Conservation (phyloP, 2,888 invertebrate species). For the Eristalinus sepulchralis region DNA sequence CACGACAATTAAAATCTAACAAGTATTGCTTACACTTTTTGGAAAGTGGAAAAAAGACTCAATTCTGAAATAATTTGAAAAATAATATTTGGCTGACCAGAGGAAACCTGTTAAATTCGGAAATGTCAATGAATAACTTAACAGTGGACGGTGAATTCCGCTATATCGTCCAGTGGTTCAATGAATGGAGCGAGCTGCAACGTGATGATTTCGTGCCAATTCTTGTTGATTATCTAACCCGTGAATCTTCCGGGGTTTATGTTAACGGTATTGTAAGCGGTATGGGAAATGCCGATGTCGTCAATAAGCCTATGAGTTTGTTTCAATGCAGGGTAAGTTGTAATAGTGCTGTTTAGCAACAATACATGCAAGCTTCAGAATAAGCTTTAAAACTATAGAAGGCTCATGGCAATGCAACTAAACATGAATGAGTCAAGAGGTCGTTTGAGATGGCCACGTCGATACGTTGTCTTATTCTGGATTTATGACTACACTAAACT, state of each 20-base stretch:
- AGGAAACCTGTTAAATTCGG: conserved; percentile 1
- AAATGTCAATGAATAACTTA: conserved; percentile 83
- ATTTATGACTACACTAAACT: too few species aligned
- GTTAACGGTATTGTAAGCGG: conserved; percentile 88
- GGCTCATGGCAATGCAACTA: too few species aligned
- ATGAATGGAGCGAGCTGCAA: conserved; percentile 94
- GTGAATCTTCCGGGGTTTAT: conserved; percentile 84
- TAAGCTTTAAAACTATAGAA: too few species aligned
- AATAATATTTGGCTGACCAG: not conserved
- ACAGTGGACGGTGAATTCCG: conserved; percentile 89
- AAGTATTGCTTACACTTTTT: not conserved
- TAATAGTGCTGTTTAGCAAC: too few species aligned
- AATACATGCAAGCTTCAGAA: too few species aligned
- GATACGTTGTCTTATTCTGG: too few species aligned
- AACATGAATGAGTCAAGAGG: too few species aligned
- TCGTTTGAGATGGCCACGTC: too few species aligned
- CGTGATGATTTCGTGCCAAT: conserved; percentile 91
- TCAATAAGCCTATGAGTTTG: conserved; percentile 89
- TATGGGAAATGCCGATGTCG: conserved; percentile 85
- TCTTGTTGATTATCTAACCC: conserved; percentile 84
- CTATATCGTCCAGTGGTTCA: conserved; percentile 93
- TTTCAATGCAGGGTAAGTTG: conserved; percentile 89
- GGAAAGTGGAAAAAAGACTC: not conserved
- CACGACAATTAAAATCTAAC: not conserved
- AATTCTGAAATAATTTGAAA: not conserved